Percentiles rank a stretch among this genome's conserved stretches.
Conservation (phyloP, 2,888 invertebrate species). For the Tolmerus cingulatus region DNA sequence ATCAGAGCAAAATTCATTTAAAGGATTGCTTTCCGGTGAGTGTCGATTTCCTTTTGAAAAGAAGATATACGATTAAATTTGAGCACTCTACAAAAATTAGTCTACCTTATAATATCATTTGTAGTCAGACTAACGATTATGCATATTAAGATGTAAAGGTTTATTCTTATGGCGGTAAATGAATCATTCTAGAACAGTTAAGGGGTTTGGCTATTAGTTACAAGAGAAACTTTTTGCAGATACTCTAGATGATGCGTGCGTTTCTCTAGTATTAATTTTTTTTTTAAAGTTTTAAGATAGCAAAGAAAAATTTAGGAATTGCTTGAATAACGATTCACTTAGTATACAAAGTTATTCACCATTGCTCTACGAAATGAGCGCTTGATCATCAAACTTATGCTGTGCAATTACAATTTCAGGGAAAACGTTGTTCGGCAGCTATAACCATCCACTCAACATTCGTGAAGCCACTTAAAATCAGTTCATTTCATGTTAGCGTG, state of each 20-base stretch:
- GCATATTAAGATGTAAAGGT: not conserved
- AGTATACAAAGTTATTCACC: not conserved
- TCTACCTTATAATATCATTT: not conserved
- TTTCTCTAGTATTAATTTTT: not conserved
- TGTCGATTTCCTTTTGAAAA: constrained; percentile 50
- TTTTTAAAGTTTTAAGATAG: not conserved
- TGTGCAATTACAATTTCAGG: constrained; percentile 64
- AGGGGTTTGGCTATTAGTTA: no score
- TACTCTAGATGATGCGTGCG: no score
- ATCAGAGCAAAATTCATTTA: constrained; percentile 74
- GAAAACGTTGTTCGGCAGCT: constrained; percentile 78
- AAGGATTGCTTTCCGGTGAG: constrained; percentile 83
- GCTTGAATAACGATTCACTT: not conserved
- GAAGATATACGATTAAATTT: not conserved
- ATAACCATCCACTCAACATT: constrained; percentile 84
- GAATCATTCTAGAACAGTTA: no score
- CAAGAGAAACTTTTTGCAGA: no score
- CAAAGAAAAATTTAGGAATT: not conserved
- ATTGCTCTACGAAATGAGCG: not conserved
- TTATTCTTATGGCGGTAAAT: no score
- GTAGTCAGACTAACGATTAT: not conserved
- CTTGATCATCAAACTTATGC: not conserved
- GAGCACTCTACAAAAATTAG: not conserved
- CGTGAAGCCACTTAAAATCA: constrained; percentile 79
- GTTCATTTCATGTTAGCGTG: constrained; percentile 66